phyloP scores from a whole-genome alignment of 2,113 vertebrate species.

The Pardalotus punctatus region DNA sequence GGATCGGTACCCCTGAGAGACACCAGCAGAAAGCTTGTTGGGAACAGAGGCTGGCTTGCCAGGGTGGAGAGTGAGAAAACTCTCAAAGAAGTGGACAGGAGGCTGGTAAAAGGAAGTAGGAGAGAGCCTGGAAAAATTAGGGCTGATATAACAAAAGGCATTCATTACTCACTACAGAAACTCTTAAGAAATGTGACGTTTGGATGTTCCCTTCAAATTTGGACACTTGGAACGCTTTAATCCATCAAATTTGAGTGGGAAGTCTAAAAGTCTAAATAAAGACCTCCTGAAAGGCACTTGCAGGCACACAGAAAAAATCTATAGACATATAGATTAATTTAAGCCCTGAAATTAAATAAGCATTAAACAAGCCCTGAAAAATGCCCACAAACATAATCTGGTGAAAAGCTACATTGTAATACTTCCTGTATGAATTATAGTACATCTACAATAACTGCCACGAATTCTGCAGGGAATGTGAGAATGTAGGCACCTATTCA shows the following conservation, averaged over 20 bases:
- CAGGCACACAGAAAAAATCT: background rate
- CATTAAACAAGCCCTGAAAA: background rate
- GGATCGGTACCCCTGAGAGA: background rate
- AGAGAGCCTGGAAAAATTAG: background rate
- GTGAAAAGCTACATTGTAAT: background rate
- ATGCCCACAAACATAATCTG: background rate
- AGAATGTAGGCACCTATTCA: constrained; percentile 38
- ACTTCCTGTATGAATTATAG: background rate
- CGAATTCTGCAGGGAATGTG: constrained; percentile 11
- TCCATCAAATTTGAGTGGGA: background rate
- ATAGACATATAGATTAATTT: background rate
- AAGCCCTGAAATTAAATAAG: background rate
- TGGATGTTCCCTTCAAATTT: background rate
- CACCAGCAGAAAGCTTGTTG: background rate
- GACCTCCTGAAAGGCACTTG: background rate
- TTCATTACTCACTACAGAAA: background rate
- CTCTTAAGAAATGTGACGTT: background rate
- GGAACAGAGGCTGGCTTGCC: background rate
- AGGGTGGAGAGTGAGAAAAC: background rate
- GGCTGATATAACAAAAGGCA: background rate
- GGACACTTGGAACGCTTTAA: background rate
- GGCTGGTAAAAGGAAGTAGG: background rate
- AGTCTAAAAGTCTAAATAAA: background rate
- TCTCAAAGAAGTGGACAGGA: background rate
- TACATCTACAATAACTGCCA: background rate